Evolutionary conservation across 2,113 vertebrate species (phyloP).

Genomic region (Pelobates fuscus): DNA sequence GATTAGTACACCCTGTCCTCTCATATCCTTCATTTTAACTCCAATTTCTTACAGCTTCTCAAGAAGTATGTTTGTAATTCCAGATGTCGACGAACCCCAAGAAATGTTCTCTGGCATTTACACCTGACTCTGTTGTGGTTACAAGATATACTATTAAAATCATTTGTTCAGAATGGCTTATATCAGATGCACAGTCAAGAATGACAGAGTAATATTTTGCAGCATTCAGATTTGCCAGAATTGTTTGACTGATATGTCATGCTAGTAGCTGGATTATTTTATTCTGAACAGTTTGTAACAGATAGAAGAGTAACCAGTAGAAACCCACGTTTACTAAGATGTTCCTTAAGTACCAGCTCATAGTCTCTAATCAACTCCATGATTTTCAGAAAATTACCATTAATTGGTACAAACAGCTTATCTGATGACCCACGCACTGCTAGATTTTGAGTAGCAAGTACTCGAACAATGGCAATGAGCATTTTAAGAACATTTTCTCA

Average conservation of each 20-base stretch:
- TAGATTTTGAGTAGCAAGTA: slow-evolving; percentile 2
- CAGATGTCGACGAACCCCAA: not conserved
- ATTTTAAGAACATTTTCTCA: slow-evolving; percentile 7
- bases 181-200: slow-evolving; percentile 3
- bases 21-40: not conserved
- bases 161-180: slow-evolving; percentile 6
- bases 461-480: slow-evolving; percentile 14
- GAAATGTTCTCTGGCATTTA: not conserved
- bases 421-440: slow-evolving; percentile 15
- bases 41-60: not conserved
- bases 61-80: not conserved
- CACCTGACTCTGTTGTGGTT: not conserved
- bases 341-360: slow-evolving; percentile 4
- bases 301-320: not conserved
- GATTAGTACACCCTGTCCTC: not conserved
- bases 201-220: slow-evolving; percentile 13
- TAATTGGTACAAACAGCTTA: slow-evolving; percentile 7
- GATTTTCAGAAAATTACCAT: slow-evolving; percentile 29
- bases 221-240: slow-evolving; percentile 7
- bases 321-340: not conserved
- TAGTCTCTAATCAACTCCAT: slow-evolving; percentile 1
- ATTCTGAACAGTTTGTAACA: not conserved
- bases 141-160: slow-evolving; percentile 3
- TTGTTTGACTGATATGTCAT: not conserved
- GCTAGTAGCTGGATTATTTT: slow-evolving; percentile 1